These are phyloP conservation scores for Edolisoma coerulescens DNA, from an alignment of 2,113 vertebrate genomes.

Conservation along the genomic window DNA sequence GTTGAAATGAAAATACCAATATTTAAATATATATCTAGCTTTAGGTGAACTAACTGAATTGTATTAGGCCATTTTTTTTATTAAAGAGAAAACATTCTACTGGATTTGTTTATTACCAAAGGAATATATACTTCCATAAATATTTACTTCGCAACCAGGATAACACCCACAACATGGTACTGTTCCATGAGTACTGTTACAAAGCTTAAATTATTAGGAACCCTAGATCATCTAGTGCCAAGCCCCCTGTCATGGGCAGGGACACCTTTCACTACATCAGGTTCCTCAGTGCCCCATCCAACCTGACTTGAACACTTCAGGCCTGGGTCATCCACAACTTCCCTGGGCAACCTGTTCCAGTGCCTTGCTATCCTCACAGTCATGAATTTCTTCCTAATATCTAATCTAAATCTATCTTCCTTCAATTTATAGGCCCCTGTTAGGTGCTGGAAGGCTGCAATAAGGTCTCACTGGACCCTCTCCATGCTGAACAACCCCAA, in stretches of 20 bases:
- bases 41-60: neutral
- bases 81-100: neutral
- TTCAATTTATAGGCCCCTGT: neutral
- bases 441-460: neutral
- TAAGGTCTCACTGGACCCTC: neutral
- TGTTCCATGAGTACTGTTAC: neutral
- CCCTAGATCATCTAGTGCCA: neutral
- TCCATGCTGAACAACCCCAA: neutral
- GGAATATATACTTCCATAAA: neutral
- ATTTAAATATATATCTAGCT: neutral
- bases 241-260: neutral
- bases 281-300: neutral
- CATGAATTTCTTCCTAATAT: neutral
- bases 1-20: neutral
- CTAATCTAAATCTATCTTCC: neutral
- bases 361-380: neutral
- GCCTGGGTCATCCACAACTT: neutral
- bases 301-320: neutral
- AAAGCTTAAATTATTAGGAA: neutral
- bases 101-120: neutral
- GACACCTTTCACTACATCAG: neutral
- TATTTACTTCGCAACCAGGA: neutral
- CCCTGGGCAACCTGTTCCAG: neutral
- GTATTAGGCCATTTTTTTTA: neutral
- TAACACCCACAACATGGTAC: neutral